Conservation (phyloP, 1,140 invertebrate species). For the Hylaeus volcanicus region DNA sequence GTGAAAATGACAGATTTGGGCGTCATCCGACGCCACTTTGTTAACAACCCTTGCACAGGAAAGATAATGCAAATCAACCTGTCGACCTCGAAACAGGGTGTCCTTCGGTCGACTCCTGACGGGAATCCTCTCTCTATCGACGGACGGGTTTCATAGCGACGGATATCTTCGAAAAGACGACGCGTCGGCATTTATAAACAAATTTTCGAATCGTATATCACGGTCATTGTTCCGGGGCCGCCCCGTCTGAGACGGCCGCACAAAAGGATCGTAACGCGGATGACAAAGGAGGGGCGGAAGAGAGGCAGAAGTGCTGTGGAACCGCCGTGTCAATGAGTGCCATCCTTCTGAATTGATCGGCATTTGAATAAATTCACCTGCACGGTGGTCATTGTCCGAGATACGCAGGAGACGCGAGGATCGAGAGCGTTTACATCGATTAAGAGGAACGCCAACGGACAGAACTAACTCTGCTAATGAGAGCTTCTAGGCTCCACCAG, state of each 20-base stretch:
- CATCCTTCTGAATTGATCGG: constrained; percentile 63
- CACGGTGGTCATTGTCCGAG: constrained; percentile 27
- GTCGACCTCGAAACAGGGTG: constrained; percentile 17
- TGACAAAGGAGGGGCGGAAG: constrained; percentile 54
- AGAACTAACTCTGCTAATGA: not conserved
- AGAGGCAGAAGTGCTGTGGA: constrained; percentile 37
- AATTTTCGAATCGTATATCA: constrained; percentile 74
- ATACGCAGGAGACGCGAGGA: constrained; percentile 36
- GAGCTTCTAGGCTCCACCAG: not conserved
- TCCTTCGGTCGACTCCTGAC: constrained; percentile 2
- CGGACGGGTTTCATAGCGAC: constrained; percentile 43
- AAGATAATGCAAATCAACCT: constrained; percentile 42
- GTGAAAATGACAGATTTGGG: too few species aligned
- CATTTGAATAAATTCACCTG: constrained; percentile 74
- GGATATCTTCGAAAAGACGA: constrained; percentile 53
- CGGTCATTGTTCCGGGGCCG: constrained; percentile 61
- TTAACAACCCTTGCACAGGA: constrained; percentile 39
- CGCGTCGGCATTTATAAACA: constrained; percentile 69
- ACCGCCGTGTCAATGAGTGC: constrained; percentile 58
- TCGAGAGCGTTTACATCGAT: constrained; percentile 35
- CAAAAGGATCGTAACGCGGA: constrained; percentile 56
- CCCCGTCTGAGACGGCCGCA: constrained; percentile 41
- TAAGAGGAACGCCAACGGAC: constrained; percentile 5
- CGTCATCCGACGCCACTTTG: too few species aligned
- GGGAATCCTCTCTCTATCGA: constrained; percentile 35